These are phyloP conservation scores for Ptychodera flava DNA, from an alignment of 35 echinoderm and acorn worm genomes.

Conservation along the genomic window DNA sequence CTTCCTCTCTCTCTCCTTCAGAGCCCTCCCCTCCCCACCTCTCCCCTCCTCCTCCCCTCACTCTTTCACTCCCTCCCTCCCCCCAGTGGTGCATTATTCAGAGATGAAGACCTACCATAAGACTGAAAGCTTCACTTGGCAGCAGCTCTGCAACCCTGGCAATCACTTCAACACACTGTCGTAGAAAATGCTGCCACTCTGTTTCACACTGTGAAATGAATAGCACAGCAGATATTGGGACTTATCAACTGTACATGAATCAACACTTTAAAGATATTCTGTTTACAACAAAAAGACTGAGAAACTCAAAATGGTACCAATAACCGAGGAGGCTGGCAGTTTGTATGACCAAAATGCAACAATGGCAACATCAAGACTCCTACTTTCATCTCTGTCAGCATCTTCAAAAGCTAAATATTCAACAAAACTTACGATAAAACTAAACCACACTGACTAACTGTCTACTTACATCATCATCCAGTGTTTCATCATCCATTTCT, in stretches of 20 bases:
- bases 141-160: conserved; percentile 92
- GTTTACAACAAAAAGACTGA: background rate
- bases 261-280: background rate
- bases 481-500: conserved; percentile 84
- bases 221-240: background rate
- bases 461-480: conserved; percentile 89
- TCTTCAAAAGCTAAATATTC: too few relatives aligned
- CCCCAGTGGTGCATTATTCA: too few relatives aligned
- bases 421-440: too few relatives aligned
- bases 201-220: conserved; percentile 79
- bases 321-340: background rate
- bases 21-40: too few relatives aligned
- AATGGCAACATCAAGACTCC: background rate
- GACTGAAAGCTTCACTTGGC: conserved; percentile 88
- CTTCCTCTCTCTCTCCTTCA: too few relatives aligned
- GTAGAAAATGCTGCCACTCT: conserved; percentile 95
- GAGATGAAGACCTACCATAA: conserved; percentile 83
- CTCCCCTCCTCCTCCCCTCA: too few relatives aligned
- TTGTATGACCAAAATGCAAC: background rate
- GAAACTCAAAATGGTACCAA: background rate
- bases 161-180: conserved; percentile 81
- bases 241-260: background rate
- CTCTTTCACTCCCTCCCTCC: too few relatives aligned
- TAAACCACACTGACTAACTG: too few relatives aligned
- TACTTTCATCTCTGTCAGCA: too few relatives aligned